Conservation (phyloP, 37 sponge, comb jelly and placozoan species). For the Chondrilla cf. caribensis region DNA sequence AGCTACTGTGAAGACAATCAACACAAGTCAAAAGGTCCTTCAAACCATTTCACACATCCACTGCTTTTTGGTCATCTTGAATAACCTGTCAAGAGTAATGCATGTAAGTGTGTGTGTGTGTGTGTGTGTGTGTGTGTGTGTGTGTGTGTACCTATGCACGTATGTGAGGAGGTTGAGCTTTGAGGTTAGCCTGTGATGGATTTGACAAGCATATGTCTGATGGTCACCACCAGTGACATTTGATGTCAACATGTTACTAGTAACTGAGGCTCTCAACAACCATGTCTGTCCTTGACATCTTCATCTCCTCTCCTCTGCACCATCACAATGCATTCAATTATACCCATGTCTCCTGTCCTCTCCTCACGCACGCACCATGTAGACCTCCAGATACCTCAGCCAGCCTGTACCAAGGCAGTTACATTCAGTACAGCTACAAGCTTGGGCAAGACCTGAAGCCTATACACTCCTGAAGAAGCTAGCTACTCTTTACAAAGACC, state of each 20-base stretch:
- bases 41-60: slow-evolving; percentile 3
- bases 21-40: background rate
- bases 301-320: no score
- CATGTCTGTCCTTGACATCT: no score
- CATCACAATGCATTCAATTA: no score
- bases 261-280: no score
- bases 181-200: no score
- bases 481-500: slow-evolving; percentile 66
- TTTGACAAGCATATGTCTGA: no score
- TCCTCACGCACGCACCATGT: no score
- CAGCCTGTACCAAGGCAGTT: slow-evolving; percentile 54
- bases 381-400: background rate
- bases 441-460: slow-evolving; percentile 50
- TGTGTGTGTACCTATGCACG: background rate
- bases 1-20: background rate
- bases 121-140: background rate
- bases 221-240: no score
- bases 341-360: no score
- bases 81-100: background rate
- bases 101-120: slow-evolving; percentile 1
- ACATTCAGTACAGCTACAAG: slow-evolving; percentile 41
- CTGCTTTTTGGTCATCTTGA: slow-evolving; percentile 20
- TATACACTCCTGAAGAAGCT: slow-evolving; percentile 55
- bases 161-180: background rate
- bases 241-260: no score